Evolutionary conservation across 2,888 invertebrate genomes (phyloP), one percentile per base, ranked within the genome.

Genomic region (Catocala fraxini): DNA sequence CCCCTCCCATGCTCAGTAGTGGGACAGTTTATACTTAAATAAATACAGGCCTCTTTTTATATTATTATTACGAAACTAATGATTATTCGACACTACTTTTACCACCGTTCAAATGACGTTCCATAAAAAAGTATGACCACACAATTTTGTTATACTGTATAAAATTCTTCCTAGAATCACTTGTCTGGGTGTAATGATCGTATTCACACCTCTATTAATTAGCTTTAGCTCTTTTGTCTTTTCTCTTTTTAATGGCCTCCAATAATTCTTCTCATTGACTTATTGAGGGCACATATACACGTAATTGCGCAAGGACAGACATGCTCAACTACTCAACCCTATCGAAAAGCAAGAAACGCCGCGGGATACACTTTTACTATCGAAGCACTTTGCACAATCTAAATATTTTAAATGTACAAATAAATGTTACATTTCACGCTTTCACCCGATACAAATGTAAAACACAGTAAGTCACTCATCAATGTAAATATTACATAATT

Each of bases 401-500:
- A 6, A 46, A 35, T 60, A 46, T 59, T 39, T 12, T 60, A 53
- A 46, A 7, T 41, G 4, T 7, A 6, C 6, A 13, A 60, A 63
- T 59, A 39, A 72, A 51, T 51, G 35, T 49, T 13, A 10, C 39
- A 47, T 49, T 64, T 60, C 15, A 52, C 55, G 48, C 62, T 67
- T 45, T 62, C 42, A 51, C 41, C 25, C 11, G 55, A 54, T 33
- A 10, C 41, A 56, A 49, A 55, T 47, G 13, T 51, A 51, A 54
- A 68, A 66, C 59, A 70, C 56, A 59, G 59, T 73, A 73, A 71
- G 48, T 67, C 68, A 73, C 74, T 71, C 69, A 61, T 68, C 61
- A 63, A 57, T 43, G 60, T 57, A 68, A 78, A 82, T 77, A 77
- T 87, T 88, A 85, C 83, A 89, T 89, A 89, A 90, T 88, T 85